Evolutionary conservation across 1,140 invertebrate genomes (phyloP).

Genomic region (Drosophila ambigua): DNA sequence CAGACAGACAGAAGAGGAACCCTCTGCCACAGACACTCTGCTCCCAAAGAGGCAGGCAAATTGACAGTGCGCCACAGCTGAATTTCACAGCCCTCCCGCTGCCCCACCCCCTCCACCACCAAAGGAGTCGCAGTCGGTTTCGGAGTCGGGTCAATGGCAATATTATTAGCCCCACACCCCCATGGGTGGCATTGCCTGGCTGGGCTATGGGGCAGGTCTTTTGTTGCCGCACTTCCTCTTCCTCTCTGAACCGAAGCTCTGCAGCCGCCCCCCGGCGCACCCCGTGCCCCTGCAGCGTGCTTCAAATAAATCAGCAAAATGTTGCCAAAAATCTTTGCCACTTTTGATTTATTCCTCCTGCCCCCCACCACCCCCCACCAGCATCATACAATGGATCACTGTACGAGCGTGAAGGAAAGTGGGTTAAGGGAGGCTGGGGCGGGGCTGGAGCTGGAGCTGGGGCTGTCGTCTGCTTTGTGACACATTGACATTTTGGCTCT

Average conservation of each 20-base stretch:
- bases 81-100: conserved; percentile 65
- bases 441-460: conserved; percentile 1
- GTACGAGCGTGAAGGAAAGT: too few relatives aligned
- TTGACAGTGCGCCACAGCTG: conserved; percentile 75
- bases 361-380: neutral
- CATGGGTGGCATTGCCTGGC: conserved; percentile 1
- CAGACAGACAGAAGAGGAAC: too few relatives aligned
- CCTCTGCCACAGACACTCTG: too few relatives aligned
- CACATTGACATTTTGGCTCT: conserved; percentile 67
- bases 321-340: conserved; percentile 33
- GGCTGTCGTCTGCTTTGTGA: conserved; percentile 73
- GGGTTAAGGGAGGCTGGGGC: neutral
- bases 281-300: conserved; percentile 9
- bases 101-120: too few relatives aligned
- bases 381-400: too few relatives aligned
- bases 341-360: conserved; percentile 30
- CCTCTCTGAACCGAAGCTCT: too few relatives aligned
- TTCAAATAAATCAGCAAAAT: conserved; percentile 42
- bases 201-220: too few relatives aligned
- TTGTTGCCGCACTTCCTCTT: too few relatives aligned
- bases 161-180: conserved; percentile 63
- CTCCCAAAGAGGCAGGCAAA: conserved; percentile 43
- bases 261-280: too few relatives aligned
- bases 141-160: conserved; percentile 72
- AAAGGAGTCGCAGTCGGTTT: neutral